phyloP scores from a whole-genome alignment of 2,888 invertebrate genomes.

The Brenthis ino region DNA sequence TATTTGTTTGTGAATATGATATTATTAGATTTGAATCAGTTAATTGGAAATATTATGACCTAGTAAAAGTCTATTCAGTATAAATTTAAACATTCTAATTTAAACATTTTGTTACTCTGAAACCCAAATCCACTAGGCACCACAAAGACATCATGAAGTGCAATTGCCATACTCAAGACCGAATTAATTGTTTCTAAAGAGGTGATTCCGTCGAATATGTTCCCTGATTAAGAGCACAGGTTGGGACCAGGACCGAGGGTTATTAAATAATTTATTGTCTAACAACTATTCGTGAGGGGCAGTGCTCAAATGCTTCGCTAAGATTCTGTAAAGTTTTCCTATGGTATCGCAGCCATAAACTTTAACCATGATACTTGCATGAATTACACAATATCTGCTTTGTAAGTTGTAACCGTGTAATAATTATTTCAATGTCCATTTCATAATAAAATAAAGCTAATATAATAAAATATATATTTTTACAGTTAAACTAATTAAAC shows the following conservation, averaged over 20 bases:
- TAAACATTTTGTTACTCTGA: slow-evolving; percentile 27
- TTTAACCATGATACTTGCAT: slow-evolving; percentile 49
- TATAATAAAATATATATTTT: neutral
- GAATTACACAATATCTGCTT: neutral
- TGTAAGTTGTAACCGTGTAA: neutral
- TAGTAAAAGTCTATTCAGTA: no score
- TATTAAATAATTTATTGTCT: slow-evolving; percentile 81
- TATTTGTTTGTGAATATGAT: no score
- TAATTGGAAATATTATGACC: no score
- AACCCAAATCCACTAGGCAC: slow-evolving; percentile 38
- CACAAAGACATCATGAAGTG: slow-evolving; percentile 52
- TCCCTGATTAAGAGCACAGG: slow-evolving; percentile 73
- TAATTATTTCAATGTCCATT: slow-evolving; percentile 1
- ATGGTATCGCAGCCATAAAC: slow-evolving; percentile 64
- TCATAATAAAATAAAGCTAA: neutral
- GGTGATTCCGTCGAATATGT: slow-evolving; percentile 70
- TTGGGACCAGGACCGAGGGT: slow-evolving; percentile 65
- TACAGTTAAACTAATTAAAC: no score
- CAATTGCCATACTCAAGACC: slow-evolving; percentile 56
- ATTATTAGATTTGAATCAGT: no score
- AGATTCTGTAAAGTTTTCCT: slow-evolving; percentile 69
- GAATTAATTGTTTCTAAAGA: slow-evolving; percentile 77
- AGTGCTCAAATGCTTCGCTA: slow-evolving; percentile 64
- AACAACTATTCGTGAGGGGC: slow-evolving; percentile 70
- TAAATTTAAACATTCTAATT: neutral